phyloP scores from a whole-genome alignment of 2,888 invertebrate species.

The Mesorhabditis spiculigera region DNA sequence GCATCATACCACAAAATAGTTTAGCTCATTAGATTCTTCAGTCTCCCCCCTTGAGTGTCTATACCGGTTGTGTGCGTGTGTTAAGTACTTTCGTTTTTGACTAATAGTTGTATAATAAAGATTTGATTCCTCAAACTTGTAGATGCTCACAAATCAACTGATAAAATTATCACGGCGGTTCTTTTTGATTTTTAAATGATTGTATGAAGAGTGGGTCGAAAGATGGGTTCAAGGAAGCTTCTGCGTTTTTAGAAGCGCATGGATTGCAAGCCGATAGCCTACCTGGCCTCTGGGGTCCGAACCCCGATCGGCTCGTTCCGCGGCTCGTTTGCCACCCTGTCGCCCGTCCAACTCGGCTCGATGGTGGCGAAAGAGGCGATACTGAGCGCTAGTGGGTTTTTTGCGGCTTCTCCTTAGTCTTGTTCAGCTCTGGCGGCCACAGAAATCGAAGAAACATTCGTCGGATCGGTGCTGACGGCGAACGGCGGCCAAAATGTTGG shows the following conservation, averaged over 20 bases:
- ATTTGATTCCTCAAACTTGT: no score
- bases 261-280: constrained; percentile 66
- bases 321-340: constrained; percentile 73
- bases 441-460: constrained; percentile 76
- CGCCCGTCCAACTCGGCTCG: constrained; percentile 85
- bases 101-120: no score
- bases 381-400: constrained; percentile 63
- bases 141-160: no score
- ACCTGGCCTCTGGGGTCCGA: constrained; percentile 84
- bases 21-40: no score
- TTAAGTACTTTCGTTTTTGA: no score
- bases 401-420: constrained; percentile 67
- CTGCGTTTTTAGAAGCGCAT: no score
- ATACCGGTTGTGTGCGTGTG: no score
- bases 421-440: constrained; percentile 77
- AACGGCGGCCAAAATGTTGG: constrained; percentile 91
- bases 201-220: neutral
- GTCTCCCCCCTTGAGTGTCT: no score
- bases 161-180: no score
- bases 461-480: constrained; percentile 81
- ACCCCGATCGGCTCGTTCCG: constrained; percentile 96
- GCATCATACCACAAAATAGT: no score
- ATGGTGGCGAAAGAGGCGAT: constrained; percentile 74
- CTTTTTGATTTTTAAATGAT: no score
- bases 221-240: neutral